Conservation (phyloP, 1,140 invertebrate species). For the Marisa cornuarietis region DNA sequence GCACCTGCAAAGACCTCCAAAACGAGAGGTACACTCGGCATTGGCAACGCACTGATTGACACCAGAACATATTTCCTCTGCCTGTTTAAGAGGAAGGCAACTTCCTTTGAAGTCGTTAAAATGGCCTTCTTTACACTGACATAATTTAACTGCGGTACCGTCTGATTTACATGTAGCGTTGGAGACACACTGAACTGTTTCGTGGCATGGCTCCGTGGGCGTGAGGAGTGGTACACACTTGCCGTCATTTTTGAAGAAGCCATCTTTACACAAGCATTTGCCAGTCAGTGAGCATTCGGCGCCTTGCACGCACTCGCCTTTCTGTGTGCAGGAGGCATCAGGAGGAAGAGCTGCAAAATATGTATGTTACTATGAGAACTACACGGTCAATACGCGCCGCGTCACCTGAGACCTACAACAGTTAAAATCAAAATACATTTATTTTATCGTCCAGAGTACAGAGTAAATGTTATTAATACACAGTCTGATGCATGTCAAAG, state of each 20-base stretch:
- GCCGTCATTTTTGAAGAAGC: conserved; percentile 19
- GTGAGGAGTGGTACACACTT: conserved; percentile 16
- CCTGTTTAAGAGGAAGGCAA: conserved; percentile 16
- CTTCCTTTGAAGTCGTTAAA: conserved; percentile 3
- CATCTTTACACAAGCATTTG: conserved; percentile 19
- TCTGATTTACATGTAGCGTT: conserved; percentile 9
- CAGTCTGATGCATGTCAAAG: too few species aligned
- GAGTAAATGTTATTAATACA: too few species aligned
- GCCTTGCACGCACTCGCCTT: conserved; percentile 24
- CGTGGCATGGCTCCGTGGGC: conserved; percentile 6
- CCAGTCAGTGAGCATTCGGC: conserved; percentile 26
- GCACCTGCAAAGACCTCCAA: conserved; percentile 11
- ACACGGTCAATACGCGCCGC: too few species aligned
- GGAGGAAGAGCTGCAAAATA: conserved; percentile 8
- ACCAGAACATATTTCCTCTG: conserved; percentile 9
- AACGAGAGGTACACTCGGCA: conserved; percentile 16
- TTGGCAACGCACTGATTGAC: conserved; percentile 22
- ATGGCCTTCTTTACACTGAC: not conserved
- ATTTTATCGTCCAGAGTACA: too few species aligned
- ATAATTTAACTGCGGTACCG: not conserved
- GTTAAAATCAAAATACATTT: too few species aligned
- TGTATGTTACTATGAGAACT: not conserved
- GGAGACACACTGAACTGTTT: conserved; percentile 20
- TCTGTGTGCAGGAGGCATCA: conserved; percentile 1
- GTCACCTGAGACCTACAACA: too few species aligned